A percentile compares a stretch with the other conserved stretches of the same genome.
phyloP scores from a whole-genome alignment of 2,797 vertebrate genomes.

The Acanthornis magna region DNA sequence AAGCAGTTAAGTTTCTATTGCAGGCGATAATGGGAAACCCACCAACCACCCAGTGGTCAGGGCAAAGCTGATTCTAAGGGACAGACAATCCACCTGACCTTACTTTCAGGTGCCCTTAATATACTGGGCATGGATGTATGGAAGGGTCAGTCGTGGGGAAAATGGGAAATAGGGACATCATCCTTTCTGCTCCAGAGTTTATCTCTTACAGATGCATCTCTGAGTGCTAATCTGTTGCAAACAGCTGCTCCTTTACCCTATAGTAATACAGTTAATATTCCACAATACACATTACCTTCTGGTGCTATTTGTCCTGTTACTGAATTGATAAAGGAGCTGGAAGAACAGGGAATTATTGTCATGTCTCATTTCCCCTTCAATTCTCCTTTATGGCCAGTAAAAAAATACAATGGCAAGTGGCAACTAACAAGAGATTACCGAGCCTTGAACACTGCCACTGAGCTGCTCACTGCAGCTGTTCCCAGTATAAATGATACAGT shows the following conservation, averaged over 20 bases:
- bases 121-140: neutral
- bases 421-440: neutral
- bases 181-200: neutral
- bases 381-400: conserved; percentile 19
- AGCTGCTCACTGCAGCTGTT: conserved; percentile 11
- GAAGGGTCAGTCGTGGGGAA: neutral
- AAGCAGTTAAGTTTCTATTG: neutral
- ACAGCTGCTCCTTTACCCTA: conserved; percentile 17
- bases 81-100: neutral
- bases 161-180: neutral
- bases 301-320: conserved; percentile 9
- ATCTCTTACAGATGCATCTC: neutral
- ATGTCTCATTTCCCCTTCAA: neutral
- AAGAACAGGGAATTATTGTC: conserved; percentile 1
- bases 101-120: neutral
- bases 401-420: conserved; percentile 21
- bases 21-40: neutral
- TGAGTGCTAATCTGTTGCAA: conserved; percentile 5
- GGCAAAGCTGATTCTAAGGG: neutral
- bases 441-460: neutral
- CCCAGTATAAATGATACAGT: neutral
- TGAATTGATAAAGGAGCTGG: conserved; percentile 18
- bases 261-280: conserved; percentile 10
- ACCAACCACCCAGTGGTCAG: neutral
- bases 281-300: neutral